Evolutionary conservation across 1,140 invertebrate species (phyloP), one percentile per base, ranked within the genome.

Genomic region (Cydia strobilella): DNA sequence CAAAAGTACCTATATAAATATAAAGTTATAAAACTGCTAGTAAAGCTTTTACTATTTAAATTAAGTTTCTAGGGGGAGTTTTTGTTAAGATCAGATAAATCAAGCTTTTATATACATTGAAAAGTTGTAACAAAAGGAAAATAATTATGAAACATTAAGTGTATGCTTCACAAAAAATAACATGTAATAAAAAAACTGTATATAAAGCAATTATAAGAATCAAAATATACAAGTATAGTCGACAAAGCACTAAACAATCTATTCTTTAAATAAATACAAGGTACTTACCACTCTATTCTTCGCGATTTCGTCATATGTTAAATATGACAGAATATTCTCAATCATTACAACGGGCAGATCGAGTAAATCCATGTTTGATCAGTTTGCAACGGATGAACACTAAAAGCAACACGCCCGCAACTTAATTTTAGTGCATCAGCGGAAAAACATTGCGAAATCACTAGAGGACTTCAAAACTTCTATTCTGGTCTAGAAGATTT

Each of bases 231-330:
- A 35, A 74, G 39, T 54, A 62, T 65, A 15, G 25, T 51, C 42
- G 9, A 62, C 13, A 72, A 13, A 59, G 18, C 27, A 74, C 71
- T 78, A 75, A 45, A 79, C 65, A 69, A 62, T 81, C 80, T 81
- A 74, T 79, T 82, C 82, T 86, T 84, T 84, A 86, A 84, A 89
- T 86, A 87, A 84, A 82, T 74, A 25, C 69, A 82, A 54, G 10
- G 76, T 72, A 93, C 96, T 95, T 95, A 98, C 97, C 84, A 96
- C 89, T 94, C 97, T 94, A 84, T 95, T 94, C 91, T 94, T 95
- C 75, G 97, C 96, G 72, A 97, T 96, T 93, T 97, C 96, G 90
- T 98, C 97, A 87, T 96, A 98, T 0, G 94, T 91, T 42, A 98
- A 92, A 93, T 95, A 96, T 35, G 96, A 96, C 39, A 98, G 93